Evolutionary conservation across 2,113 vertebrate species (phyloP).

Genomic region (Trichechus manatus): DNA sequence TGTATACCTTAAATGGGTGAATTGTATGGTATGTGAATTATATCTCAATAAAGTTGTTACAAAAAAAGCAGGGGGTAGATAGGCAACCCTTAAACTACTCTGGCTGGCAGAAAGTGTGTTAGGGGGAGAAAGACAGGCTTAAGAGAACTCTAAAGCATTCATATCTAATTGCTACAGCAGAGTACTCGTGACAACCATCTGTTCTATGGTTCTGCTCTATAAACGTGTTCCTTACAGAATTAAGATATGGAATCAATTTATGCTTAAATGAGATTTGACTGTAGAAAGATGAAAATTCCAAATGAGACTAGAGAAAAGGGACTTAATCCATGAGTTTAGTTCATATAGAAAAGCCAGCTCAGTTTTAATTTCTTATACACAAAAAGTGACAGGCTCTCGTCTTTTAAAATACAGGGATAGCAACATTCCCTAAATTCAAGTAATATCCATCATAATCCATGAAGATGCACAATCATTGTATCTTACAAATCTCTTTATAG

Average conservation of each 20-base stretch:
- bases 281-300: not conserved
- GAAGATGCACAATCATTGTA: not conserved
- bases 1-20: too few relatives aligned
- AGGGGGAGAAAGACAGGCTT: too few relatives aligned
- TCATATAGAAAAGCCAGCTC: not conserved
- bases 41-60: too few relatives aligned
- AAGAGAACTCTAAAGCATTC: too few relatives aligned
- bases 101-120: too few relatives aligned
- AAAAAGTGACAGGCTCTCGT: not conserved
- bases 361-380: slow-evolving; percentile 10
- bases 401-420: not conserved
- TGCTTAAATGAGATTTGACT: not conserved
- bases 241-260: not conserved
- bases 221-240: not conserved
- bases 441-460: not conserved
- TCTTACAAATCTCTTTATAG: not conserved
- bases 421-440: not conserved
- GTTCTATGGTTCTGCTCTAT: too few relatives aligned
- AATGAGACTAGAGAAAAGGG: slow-evolving; percentile 2
- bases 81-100: too few relatives aligned
- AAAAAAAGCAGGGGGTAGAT: too few relatives aligned
- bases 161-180: too few relatives aligned
- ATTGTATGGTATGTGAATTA: too few relatives aligned
- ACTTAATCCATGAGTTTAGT: not conserved
- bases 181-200: too few relatives aligned